phyloP scores from a whole-genome alignment of 2,113 vertebrate genomes.

The Barbus barbus region DNA sequence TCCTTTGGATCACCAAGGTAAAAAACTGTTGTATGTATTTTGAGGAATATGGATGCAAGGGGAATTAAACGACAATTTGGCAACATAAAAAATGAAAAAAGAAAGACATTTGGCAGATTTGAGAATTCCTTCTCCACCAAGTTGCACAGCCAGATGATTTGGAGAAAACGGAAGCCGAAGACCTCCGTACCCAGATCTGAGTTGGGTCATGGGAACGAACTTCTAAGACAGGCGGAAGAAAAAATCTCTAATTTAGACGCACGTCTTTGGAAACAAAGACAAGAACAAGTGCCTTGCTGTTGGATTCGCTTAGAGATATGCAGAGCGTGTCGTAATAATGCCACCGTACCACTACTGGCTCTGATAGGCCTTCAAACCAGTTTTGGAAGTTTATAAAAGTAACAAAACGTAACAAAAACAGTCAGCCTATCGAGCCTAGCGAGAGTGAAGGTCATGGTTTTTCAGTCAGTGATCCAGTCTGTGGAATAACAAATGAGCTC shows the following conservation, averaged over 20 bases:
- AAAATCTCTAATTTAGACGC: not conserved
- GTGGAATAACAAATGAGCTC: too few species aligned
- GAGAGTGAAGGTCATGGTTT: constrained; percentile 48
- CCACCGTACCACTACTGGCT: constrained; percentile 53
- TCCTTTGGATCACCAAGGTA: constrained; percentile 41
- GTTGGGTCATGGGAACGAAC: not conserved
- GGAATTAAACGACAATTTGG: constrained; percentile 53
- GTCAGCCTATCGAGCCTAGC: constrained; percentile 58
- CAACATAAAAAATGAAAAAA: constrained; percentile 38
- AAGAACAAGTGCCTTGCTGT: constrained; percentile 69
- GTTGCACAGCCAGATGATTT: not conserved
- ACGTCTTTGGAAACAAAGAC: constrained; percentile 48
- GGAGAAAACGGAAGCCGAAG: not conserved
- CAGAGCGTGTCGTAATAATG: constrained; percentile 64
- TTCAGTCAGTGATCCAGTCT: constrained; percentile 57
- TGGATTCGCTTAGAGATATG: constrained; percentile 76
- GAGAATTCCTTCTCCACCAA: constrained; percentile 50
- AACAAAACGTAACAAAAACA: constrained; percentile 72
- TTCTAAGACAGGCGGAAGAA: not conserved
- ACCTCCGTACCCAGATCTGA: not conserved
- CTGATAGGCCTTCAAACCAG: constrained; percentile 59
- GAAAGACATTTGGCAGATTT: constrained; percentile 71
- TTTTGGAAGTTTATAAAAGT: constrained; percentile 70
- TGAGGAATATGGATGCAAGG: constrained; percentile 13
- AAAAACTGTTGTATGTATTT: constrained; percentile 33